These are phyloP conservation scores for Drosophila rufa DNA, from an alignment of 1,140 invertebrate species.

Conservation along the genomic window DNA sequence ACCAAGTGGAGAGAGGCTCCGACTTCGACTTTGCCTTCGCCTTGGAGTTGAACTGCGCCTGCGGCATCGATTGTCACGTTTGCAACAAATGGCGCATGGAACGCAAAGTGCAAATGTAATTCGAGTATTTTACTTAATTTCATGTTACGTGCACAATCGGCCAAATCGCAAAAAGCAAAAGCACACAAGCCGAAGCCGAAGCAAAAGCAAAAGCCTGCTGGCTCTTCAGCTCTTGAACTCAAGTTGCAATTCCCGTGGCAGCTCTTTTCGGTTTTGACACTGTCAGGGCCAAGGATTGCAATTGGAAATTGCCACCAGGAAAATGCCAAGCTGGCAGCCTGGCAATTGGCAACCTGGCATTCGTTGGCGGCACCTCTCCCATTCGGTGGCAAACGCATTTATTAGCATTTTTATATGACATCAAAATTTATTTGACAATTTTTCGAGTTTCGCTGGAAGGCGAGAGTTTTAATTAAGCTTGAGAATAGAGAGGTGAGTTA, in stretches of 20 bases:
- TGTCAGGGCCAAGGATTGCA: constrained; percentile 49
- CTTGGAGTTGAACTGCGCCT: constrained; percentile 2
- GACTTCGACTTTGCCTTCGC: not conserved
- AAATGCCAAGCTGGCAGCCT: constrained; percentile 16
- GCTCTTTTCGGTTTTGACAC: constrained; percentile 30
- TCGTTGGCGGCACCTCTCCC: not conserved
- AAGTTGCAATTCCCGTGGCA: constrained; percentile 1
- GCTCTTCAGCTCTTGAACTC: not conserved
- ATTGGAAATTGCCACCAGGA: constrained; percentile 25
- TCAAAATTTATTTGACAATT: constrained; percentile 38
- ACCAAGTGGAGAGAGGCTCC: constrained; percentile 11
- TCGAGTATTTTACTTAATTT: constrained; percentile 83
- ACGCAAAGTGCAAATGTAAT: constrained; percentile 83
- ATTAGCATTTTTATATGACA: constrained; percentile 69
- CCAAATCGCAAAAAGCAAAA: constrained; percentile 59
- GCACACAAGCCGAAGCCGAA: not conserved
- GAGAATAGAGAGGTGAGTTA: constrained; percentile 17
- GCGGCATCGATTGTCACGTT: constrained; percentile 73
- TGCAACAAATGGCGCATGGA: constrained; percentile 82
- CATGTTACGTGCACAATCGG: constrained; percentile 80
- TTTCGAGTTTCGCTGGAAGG: constrained; percentile 45
- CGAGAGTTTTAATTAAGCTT: constrained; percentile 69
- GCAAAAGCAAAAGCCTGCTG: not conserved
- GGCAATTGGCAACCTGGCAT: constrained; percentile 6
- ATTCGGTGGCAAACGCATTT: constrained; percentile 50